Evolutionary conservation across 2,888 invertebrate species (phyloP).

Genomic region (Amiota communis): DNA sequence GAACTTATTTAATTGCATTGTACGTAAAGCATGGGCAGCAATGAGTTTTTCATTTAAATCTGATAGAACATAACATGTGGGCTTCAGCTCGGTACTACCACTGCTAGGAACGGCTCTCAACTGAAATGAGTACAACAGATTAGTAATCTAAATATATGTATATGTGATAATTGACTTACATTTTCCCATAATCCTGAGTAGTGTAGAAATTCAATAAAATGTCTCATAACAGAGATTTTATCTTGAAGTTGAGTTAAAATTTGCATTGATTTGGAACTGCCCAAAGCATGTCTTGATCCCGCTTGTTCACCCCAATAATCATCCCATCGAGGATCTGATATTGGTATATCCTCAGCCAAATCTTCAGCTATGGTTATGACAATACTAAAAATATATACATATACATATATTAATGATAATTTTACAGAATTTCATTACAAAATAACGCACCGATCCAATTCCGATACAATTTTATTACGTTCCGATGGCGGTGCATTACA

Average conservation of each 20-base stretch:
- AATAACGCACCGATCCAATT: conserved; percentile 59
- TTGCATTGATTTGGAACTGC: conserved; percentile 86
- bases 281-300: conserved; percentile 74
- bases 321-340: conserved; percentile 85
- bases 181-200: conserved; percentile 80
- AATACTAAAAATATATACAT: conserved; percentile 69
- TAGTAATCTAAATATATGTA: neutral
- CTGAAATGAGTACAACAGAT: too few relatives aligned
- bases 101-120: conserved; percentile 67
- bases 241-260: conserved; percentile 89
- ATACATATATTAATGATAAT: neutral
- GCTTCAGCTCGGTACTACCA: conserved; percentile 64
- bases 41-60: conserved; percentile 87
- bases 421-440: neutral
- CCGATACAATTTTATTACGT: conserved; percentile 48
- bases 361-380: conserved; percentile 82
- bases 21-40: conserved; percentile 81
- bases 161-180: conserved; percentile 68
- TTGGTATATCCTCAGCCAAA: conserved; percentile 89
- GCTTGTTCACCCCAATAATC: conserved; percentile 64
- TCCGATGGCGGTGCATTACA: conserved; percentile 55
- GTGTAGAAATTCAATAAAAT: conserved; percentile 85
- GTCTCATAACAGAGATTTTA: conserved; percentile 86
- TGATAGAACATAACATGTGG: conserved; percentile 76
- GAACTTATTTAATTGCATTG: conserved; percentile 74